These are phyloP conservation scores for Tetanocera ferruginea DNA, from an alignment of 2,888 invertebrate genomes.

Conservation along the genomic window DNA sequence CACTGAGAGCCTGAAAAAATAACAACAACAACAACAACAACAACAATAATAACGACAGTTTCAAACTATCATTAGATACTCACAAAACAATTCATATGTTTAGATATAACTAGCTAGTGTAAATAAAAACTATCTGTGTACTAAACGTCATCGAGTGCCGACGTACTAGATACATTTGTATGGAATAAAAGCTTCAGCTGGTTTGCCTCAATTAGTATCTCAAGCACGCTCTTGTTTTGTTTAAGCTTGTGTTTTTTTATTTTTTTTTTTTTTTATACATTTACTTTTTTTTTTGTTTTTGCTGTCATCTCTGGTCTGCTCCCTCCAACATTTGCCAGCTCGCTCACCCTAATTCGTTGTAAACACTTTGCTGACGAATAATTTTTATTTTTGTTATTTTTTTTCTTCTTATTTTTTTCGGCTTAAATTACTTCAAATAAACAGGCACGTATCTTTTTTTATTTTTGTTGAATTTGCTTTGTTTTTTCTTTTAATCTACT, in stretches of 20 bases:
- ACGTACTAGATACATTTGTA: background rate
- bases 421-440: no score
- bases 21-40: background rate
- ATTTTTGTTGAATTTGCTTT: no score
- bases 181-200: background rate
- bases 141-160: background rate
- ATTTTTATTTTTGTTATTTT: no score
- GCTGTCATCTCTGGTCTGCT: background rate
- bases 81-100: no score
- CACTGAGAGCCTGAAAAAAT: background rate
- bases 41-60: background rate
- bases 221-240: background rate
- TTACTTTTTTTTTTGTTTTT: background rate
- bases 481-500: no score
- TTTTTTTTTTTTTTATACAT: background rate
- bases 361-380: no score
- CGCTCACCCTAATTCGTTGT: no score
- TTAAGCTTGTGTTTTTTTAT: background rate
- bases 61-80: background rate
- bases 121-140: no score
- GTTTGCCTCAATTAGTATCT: conserved; percentile 6
- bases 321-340: background rate
- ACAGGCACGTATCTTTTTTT: no score
- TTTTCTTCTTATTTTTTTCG: no score
- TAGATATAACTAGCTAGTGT: no score